A percentile compares a stretch with the other conserved stretches of the same genome.
These are phyloP conservation scores for Marcusenius ussheri DNA, from an alignment of 2,113 vertebrate genomes.

Conservation along the genomic window DNA sequence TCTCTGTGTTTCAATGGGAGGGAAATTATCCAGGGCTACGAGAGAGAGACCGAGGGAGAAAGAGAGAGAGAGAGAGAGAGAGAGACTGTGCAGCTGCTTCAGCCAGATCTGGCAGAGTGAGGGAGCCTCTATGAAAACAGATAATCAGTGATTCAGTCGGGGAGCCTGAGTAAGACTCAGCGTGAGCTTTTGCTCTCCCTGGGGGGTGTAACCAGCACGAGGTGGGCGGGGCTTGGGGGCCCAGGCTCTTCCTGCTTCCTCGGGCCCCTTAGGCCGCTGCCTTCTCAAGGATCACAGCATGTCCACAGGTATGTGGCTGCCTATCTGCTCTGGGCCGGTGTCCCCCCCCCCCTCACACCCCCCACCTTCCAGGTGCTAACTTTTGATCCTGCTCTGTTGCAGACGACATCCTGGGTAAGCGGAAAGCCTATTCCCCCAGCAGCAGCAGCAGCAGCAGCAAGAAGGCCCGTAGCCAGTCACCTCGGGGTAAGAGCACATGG, in stretches of 20 bases:
- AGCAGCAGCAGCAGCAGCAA: constrained; percentile 54
- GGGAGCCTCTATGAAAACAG: constrained; percentile 46
- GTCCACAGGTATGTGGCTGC: not conserved
- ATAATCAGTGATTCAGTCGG: constrained; percentile 42
- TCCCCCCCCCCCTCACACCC: no score
- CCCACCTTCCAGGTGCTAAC: not conserved
- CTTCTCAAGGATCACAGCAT: not conserved
- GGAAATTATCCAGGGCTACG: not conserved
- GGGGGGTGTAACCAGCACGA: not conserved
- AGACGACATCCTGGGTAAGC: constrained; percentile 88
- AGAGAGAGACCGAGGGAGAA: constrained; percentile 13
- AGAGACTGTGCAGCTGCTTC: constrained; percentile 34
- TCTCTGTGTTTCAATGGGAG: constrained; percentile 21
- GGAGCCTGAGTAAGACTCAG: constrained; percentile 27
- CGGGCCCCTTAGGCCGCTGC: constrained; percentile 28
- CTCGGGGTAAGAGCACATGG: constrained; percentile 71
- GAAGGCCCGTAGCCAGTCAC: constrained; percentile 81
- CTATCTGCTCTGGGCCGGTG: constrained; percentile 1
- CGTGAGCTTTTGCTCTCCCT: not conserved
- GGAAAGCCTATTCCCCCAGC: constrained; percentile 81
- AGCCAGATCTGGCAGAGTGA: constrained; percentile 1
- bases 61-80: constrained; percentile 39
- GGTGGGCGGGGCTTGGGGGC: not conserved
- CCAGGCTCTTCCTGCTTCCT: constrained; percentile 45
- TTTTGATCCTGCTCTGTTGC: constrained; percentile 20